Conservation (phyloP, 2,888 invertebrate species). For the Lysandra coridon region DNA sequence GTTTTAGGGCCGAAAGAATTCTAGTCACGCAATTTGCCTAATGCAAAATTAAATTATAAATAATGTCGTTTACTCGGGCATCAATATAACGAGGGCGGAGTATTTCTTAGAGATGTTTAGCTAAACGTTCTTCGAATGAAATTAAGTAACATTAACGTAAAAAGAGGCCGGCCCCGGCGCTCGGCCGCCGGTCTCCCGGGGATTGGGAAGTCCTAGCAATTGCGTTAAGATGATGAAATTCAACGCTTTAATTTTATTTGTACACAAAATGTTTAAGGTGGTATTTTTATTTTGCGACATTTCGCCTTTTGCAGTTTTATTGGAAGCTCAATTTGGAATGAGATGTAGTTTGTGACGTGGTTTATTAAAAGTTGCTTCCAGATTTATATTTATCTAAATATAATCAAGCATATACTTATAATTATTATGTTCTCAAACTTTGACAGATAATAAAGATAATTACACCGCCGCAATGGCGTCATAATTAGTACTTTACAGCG, state of each 20-base stretch:
- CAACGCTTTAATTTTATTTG: constrained; percentile 42
- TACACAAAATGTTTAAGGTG: constrained; percentile 38
- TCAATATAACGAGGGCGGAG: constrained; percentile 26
- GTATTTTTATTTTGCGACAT: constrained; percentile 34
- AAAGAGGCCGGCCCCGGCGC: constrained; percentile 30
- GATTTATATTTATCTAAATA: too few relatives aligned
- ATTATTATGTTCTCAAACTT: too few relatives aligned
- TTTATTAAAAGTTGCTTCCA: too few relatives aligned
- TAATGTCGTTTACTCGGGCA: constrained; percentile 21
- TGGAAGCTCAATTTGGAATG: neutral
- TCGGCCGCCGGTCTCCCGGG: constrained; percentile 35
- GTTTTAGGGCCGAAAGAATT: neutral
- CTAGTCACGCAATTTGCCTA: constrained; percentile 5
- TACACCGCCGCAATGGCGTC: neutral
- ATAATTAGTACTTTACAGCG: neutral
- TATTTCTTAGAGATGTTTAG: constrained; percentile 24
- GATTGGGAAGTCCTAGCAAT: constrained; percentile 44
- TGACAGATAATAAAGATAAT: neutral
- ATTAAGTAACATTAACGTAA: constrained; percentile 33
- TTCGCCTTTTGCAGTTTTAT: constrained; percentile 10
- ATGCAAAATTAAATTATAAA: constrained; percentile 22
- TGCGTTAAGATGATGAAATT: constrained; percentile 44
- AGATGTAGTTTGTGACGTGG: neutral
- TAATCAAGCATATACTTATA: too few relatives aligned
- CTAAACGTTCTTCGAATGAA: constrained; percentile 22